Percentiles rank a stretch among this genome's conserved stretches.
Conservation (phyloP, 1,140 invertebrate species). For the Drosophila lacertosa region DNA sequence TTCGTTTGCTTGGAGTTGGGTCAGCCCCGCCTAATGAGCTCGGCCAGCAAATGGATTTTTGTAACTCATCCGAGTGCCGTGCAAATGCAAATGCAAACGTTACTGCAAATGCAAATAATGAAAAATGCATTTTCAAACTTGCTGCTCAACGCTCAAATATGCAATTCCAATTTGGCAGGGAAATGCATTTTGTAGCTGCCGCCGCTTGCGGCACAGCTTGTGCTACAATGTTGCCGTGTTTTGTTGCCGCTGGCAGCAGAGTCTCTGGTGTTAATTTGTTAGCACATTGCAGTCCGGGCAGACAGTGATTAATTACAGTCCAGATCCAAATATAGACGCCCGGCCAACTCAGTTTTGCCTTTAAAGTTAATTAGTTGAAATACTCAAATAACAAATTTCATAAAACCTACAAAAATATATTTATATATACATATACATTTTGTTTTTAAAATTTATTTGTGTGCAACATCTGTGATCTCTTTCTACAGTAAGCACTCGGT, state of each 20-base stretch:
- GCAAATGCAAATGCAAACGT: slow-evolving; percentile 37
- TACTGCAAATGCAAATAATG: slow-evolving; percentile 48
- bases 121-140: slow-evolving; percentile 30
- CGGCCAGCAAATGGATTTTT: slow-evolving; percentile 74
- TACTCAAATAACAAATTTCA: slow-evolving; percentile 45
- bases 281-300: slow-evolving; percentile 70
- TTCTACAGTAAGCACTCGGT: neutral
- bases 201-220: slow-evolving; percentile 18
- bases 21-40: slow-evolving; percentile 62
- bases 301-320: slow-evolving; percentile 79
- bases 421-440: slow-evolving; percentile 5
- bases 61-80: slow-evolving; percentile 75
- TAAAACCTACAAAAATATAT: neutral
- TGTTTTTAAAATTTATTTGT: too few species aligned
- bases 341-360: slow-evolving; percentile 35
- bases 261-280: slow-evolving; percentile 76
- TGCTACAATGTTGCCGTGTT: slow-evolving; percentile 75
- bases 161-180: slow-evolving; percentile 57
- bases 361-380: slow-evolving; percentile 80
- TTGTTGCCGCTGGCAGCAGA: slow-evolving; percentile 57
- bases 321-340: slow-evolving; percentile 55
- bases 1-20: slow-evolving; percentile 5
- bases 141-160: slow-evolving; percentile 28
- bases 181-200: slow-evolving; percentile 35
- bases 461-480: neutral